Percentiles rank a stretch among this genome's conserved stretches.
phyloP scores from a whole-genome alignment of 2,113 vertebrate genomes.

The Sialia sialis region DNA sequence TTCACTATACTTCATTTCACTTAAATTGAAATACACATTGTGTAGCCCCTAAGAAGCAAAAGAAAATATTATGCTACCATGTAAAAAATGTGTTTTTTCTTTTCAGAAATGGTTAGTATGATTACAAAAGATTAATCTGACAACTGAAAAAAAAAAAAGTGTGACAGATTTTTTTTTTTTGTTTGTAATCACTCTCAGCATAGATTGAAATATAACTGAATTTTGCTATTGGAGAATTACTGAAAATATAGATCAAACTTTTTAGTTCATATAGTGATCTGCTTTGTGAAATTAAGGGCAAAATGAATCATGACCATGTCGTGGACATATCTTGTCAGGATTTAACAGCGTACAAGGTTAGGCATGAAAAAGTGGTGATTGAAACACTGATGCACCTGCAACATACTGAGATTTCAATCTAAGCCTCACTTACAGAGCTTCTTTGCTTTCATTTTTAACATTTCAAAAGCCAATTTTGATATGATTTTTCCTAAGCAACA shows the following conservation, averaged over 20 bases:
- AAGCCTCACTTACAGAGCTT: neutral
- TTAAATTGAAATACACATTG: slow-evolving; percentile 21
- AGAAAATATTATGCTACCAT: neutral
- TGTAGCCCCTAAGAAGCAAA: neutral
- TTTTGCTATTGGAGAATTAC: neutral
- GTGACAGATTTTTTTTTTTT: neutral
- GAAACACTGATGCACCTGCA: neutral
- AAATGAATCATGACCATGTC: slow-evolving; percentile 25
- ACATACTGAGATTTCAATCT: neutral
- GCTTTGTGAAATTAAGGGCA: slow-evolving; percentile 22
- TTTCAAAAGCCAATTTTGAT: neutral
- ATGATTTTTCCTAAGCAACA: neutral
- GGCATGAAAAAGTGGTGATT: neutral
- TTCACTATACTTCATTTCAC: neutral
- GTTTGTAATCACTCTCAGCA: neutral
- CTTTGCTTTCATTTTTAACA: neutral
- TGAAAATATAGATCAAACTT: neutral
- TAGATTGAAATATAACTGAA: slow-evolving; percentile 18
- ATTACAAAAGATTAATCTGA: neutral
- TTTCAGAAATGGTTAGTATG: neutral
- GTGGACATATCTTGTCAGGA: neutral
- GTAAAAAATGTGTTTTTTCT: slow-evolving; percentile 1
- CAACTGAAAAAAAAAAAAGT: slow-evolving; percentile 30
- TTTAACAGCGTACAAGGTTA: neutral
- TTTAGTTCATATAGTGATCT: slow-evolving; percentile 18